These are phyloP conservation scores for Pseudococcus jackbeardsleyi DNA, from an alignment of 2,888 invertebrate genomes.

Conservation along the genomic window DNA sequence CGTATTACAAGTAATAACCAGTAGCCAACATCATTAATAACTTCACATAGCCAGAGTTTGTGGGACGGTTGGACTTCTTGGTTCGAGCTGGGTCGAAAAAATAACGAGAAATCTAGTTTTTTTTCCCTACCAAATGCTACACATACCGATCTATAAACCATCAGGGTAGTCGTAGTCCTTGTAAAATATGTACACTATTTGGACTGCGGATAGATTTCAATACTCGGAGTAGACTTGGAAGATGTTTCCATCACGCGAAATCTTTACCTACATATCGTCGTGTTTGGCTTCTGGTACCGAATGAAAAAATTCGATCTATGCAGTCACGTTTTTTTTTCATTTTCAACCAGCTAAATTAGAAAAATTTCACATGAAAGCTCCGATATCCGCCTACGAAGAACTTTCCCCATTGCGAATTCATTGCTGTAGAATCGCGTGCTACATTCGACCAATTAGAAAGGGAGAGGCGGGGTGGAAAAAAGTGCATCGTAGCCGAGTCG, in stretches of 20 bases:
- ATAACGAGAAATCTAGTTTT: not conserved
- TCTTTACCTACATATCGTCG: not conserved
- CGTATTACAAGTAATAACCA: conserved; percentile 64
- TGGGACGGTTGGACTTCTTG: conserved; percentile 9
- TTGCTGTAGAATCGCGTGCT: conserved; percentile 15
- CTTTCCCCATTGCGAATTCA: conserved; percentile 7
- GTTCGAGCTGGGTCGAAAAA: no score
- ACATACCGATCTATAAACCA: conserved; percentile 35
- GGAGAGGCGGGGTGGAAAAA: not conserved
- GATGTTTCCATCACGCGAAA: not conserved
- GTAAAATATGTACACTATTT: conserved; percentile 47
- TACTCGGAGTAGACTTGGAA: not conserved
- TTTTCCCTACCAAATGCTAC: conserved; percentile 27
- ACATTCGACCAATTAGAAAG: conserved; percentile 10
- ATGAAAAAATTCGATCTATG: not conserved
- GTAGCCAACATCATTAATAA: conserved; percentile 63
- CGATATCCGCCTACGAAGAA: not conserved
- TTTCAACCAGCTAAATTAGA: not conserved
- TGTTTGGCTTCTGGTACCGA: not conserved
- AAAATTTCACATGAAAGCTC: not conserved
- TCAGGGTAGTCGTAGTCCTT: conserved; percentile 50
- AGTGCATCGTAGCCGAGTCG: not conserved
- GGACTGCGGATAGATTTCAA: not conserved
- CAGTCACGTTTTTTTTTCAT: conserved; percentile 31
- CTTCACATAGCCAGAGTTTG: conserved; percentile 42